Evolutionary conservation across 2,797 vertebrate genomes (phyloP), one percentile per base, ranked within the genome.

Genomic region (Cossypha dichroa): DNA sequence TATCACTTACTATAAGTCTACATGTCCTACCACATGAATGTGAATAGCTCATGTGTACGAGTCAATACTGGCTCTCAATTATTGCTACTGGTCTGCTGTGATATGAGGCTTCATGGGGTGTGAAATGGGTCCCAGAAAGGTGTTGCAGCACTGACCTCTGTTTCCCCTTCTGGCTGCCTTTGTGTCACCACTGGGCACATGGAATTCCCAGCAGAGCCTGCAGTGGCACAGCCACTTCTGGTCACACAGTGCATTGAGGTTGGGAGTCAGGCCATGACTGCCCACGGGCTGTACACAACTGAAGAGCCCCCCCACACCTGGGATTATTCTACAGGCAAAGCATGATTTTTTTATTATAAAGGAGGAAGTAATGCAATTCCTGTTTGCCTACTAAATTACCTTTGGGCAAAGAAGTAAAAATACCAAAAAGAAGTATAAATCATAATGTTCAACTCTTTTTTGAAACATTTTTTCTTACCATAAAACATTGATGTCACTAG

Each of bases 21-120:
- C 40, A 2, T 62, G 52, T 46, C 54, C 60, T 33, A 31, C 48
- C 43, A n/a, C 25, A 7, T 1, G 1, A 0, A 3, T 17, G n/a
- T 34, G 25, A 40, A 68, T 5, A 36, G 63, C 23, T 79, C 0
- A 0, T 17, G 21, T n/a, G 46, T 29, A 14, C 0, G 0, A 41
- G 52, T 59, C 3, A 1, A 7, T 41, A 2, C 16, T n/a, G 45
- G 31, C 58, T 68, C 59, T 52, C 72, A 21, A 0, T 36, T 38
- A 15, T 4, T 38, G 46, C 23, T 6, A 0, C 67, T 40, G 20
- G 6, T n/a, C 43, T 76, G 43, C 14, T 67, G 51, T 14, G 23
- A 11, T 56, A 0, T 18, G 56, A 76, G 79, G 66, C 66, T 54
- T 56, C 70, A 8, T 0, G 4, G 59, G 29, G 4, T 63, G 38